Evolutionary conservation across 2,888 invertebrate species (phyloP).

Genomic region (Cetonia aurata): DNA sequence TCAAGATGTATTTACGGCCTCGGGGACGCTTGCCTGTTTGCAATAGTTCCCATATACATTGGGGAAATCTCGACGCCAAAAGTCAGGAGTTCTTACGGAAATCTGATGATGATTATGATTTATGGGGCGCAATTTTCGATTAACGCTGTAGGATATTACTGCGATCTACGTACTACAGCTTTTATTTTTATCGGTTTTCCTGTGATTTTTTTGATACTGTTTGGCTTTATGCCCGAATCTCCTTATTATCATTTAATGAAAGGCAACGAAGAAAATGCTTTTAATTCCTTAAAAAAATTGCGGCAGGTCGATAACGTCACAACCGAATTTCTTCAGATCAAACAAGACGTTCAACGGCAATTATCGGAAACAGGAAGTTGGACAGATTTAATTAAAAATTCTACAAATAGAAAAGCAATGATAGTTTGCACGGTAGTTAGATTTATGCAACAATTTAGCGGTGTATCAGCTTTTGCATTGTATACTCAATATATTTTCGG

Average conservation of each 20-base stretch:
- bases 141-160: constrained; percentile 71
- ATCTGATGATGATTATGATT: constrained; percentile 53
- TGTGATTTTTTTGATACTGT: constrained; percentile 69
- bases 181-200: constrained; percentile 72
- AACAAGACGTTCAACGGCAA: constrained; percentile 57
- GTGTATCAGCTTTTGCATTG: constrained; percentile 55
- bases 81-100: constrained; percentile 59
- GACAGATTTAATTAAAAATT: constrained; percentile 57
- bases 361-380: constrained; percentile 59
- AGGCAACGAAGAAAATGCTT: constrained; percentile 54
- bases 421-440: constrained; percentile 57
- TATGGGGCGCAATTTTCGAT: constrained; percentile 57
- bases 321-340: constrained; percentile 51
- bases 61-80: constrained; percentile 58
- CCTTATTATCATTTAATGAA: constrained; percentile 58
- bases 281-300: constrained; percentile 51
- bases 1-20: constrained; percentile 57
- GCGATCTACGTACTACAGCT: constrained; percentile 68
- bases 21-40: constrained; percentile 55
- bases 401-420: constrained; percentile 58
- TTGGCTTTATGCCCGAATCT: constrained; percentile 75
- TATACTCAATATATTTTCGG: constrained; percentile 60
- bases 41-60: constrained; percentile 57
- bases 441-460: constrained; percentile 58
- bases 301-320: constrained; percentile 42